phyloP scores from a whole-genome alignment of 2,888 invertebrate species.

The Gymnoscelis rufifasciata region DNA sequence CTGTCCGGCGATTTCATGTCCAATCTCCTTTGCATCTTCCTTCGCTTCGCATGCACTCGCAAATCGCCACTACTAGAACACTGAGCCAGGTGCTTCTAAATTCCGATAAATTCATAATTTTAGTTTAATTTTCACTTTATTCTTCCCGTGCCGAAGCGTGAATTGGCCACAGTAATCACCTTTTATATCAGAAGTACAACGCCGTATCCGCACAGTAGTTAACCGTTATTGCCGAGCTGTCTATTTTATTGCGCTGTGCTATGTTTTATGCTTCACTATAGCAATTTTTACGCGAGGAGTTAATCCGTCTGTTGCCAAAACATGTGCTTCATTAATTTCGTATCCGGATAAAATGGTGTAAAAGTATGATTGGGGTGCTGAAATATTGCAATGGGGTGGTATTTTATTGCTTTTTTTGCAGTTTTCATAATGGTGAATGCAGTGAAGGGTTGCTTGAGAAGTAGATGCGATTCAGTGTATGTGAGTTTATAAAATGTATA shows the following conservation, averaged over 20 bases:
- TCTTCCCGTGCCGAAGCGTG: conserved; percentile 24
- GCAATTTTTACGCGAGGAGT: conserved; percentile 23
- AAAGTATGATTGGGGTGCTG: conserved; percentile 2
- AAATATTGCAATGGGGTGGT: not conserved
- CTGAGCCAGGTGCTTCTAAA: not conserved
- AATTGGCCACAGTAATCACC: conserved; percentile 54
- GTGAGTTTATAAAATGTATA: too few species aligned
- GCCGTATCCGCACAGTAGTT: conserved; percentile 34
- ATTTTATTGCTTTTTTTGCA: too few species aligned
- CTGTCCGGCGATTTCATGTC: too few species aligned
- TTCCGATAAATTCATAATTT: too few species aligned
- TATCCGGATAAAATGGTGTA: conserved; percentile 2
- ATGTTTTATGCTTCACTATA: conserved; percentile 35
- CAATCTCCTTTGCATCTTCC: too few species aligned
- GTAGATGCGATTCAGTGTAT: too few species aligned
- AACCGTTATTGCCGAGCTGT: conserved; percentile 47
- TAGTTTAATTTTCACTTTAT: not conserved
- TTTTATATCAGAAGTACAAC: conserved; percentile 43
- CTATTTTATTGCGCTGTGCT: conserved; percentile 41
- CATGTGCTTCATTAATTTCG: conserved; percentile 22
- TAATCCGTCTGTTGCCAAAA: conserved; percentile 23
- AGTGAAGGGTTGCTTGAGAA: too few species aligned
- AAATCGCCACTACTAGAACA: too few species aligned
- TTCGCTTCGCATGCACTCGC: too few species aligned
- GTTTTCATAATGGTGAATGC: too few species aligned